Conservation (phyloP, 2,888 invertebrate genomes). For the Gerosis bhagava region DNA sequence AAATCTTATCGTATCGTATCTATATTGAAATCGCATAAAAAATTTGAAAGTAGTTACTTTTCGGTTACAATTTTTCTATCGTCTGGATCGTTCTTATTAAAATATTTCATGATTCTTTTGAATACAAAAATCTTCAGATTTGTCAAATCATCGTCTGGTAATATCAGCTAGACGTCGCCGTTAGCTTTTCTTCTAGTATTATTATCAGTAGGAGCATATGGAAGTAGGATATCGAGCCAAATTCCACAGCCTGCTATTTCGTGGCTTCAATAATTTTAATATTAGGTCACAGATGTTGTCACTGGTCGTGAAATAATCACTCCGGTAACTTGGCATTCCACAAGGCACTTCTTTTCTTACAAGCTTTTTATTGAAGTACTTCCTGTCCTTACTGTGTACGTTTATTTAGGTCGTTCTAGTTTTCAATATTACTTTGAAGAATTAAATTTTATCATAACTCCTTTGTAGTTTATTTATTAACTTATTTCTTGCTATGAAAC, state of each 20-base stretch:
- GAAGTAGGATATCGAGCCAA: slow-evolving; percentile 15
- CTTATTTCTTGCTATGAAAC: too few relatives aligned
- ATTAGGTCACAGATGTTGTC: slow-evolving; percentile 22
- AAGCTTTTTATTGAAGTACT: too few relatives aligned
- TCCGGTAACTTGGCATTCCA: too few relatives aligned
- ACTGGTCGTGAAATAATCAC: background rate
- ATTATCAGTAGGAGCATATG: slow-evolving; percentile 18
- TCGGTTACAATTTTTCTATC: slow-evolving; percentile 12
- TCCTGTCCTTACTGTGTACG: too few relatives aligned
- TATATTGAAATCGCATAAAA: too few relatives aligned
- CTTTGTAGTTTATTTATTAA: too few relatives aligned
- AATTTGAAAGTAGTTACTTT: too few relatives aligned
- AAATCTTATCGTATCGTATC: too few relatives aligned
- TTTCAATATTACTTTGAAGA: too few relatives aligned
- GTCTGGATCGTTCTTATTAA: slow-evolving; percentile 12
- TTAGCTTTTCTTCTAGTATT: slow-evolving; percentile 10
- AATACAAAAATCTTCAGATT: slow-evolving; percentile 25
- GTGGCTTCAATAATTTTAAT: slow-evolving; percentile 15
- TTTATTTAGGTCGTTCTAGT: too few relatives aligned
- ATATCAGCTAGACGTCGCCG: slow-evolving; percentile 37
- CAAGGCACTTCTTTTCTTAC: too few relatives aligned
- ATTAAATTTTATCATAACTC: too few relatives aligned
- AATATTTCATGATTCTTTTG: slow-evolving; percentile 22
- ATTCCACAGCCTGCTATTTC: slow-evolving; percentile 10
- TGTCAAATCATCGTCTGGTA: slow-evolving; percentile 33